A percentile compares a stretch with the other conserved stretches of the same genome.
Evolutionary conservation across 2,888 invertebrate genomes (phyloP).

Genomic region (Stenolophus ochropezus): DNA sequence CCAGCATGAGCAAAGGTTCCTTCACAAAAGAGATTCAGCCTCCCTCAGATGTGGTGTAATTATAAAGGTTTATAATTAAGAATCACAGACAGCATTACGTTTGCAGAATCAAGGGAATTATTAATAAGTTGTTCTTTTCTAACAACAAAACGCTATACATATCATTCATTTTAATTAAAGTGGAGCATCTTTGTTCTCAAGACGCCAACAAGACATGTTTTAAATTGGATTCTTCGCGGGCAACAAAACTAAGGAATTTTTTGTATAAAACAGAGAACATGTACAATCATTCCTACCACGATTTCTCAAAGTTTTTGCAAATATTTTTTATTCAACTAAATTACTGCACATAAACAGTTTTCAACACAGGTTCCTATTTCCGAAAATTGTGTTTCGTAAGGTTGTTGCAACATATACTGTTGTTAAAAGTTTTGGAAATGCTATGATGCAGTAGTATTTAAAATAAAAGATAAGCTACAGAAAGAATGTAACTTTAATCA

Average conservation of each 20-base stretch:
- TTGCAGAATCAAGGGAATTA: background rate
- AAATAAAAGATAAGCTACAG: too few relatives aligned
- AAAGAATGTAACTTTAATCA: too few relatives aligned
- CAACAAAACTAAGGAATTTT: background rate
- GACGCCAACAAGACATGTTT: background rate
- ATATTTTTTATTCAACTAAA: background rate
- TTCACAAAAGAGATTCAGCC: slow-evolving; percentile 6
- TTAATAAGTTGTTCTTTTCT: background rate
- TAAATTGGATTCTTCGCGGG: background rate
- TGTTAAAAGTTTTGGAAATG: too few relatives aligned
- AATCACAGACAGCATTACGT: slow-evolving; percentile 1
- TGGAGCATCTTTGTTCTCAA: background rate
- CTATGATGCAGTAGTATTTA: too few relatives aligned
- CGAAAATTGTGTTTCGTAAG: background rate
- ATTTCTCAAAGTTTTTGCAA: background rate
- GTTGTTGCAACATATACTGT: background rate
- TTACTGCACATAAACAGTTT: background rate
- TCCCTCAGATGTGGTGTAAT: background rate
- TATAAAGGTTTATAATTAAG: slow-evolving; percentile 8
- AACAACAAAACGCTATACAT: background rate
- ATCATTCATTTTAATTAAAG: background rate
- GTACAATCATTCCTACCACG: background rate
- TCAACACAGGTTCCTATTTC: background rate
- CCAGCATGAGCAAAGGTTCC: background rate
- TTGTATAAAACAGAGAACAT: background rate